Conservation (phyloP, 2,797 vertebrate species). For the Ispidina picta region DNA sequence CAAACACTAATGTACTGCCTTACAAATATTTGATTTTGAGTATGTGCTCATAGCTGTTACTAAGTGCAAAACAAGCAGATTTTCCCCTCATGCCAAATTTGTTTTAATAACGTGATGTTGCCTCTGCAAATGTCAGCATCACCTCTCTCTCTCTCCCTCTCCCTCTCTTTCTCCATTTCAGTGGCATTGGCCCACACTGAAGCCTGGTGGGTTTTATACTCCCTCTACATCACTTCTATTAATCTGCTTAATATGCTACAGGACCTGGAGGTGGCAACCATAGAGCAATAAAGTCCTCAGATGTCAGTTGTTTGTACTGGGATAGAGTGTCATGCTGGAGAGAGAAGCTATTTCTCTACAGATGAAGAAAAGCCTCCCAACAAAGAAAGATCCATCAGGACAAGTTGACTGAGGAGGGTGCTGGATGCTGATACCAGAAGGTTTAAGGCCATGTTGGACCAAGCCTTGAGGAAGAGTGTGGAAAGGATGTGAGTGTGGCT, state of each 20-base stretch:
- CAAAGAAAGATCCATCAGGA: fast-evolving
- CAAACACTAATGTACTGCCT: background rate
- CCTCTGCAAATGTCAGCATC: slow-evolving; percentile 21
- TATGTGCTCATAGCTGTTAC: background rate
- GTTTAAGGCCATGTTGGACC: background rate
- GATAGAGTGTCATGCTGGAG: background rate
- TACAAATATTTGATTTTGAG: slow-evolving; percentile 10
- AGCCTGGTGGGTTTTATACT: slow-evolving; percentile 83
- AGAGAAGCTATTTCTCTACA: background rate
- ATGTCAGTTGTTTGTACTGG: slow-evolving; percentile 64
- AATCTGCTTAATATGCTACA: slow-evolving; percentile 91
- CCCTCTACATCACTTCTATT: slow-evolving; percentile 87
- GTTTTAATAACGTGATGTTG: background rate
- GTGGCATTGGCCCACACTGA: slow-evolving; percentile 70
- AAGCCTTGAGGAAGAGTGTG: background rate
- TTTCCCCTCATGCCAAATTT: slow-evolving; percentile 13
- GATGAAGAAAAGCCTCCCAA: background rate
- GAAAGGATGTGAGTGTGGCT: background rate
- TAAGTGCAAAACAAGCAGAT: slow-evolving; percentile 14
- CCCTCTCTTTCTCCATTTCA: background rate
- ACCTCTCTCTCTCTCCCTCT: background rate
- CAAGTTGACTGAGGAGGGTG: fast-evolving
- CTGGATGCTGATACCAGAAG: background rate
- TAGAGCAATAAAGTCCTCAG: slow-evolving; percentile 84
- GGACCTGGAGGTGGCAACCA: slow-evolving; percentile 81